Conservation (phyloP, 2,797 vertebrate genomes). For the Sebastolobus altivelis region DNA sequence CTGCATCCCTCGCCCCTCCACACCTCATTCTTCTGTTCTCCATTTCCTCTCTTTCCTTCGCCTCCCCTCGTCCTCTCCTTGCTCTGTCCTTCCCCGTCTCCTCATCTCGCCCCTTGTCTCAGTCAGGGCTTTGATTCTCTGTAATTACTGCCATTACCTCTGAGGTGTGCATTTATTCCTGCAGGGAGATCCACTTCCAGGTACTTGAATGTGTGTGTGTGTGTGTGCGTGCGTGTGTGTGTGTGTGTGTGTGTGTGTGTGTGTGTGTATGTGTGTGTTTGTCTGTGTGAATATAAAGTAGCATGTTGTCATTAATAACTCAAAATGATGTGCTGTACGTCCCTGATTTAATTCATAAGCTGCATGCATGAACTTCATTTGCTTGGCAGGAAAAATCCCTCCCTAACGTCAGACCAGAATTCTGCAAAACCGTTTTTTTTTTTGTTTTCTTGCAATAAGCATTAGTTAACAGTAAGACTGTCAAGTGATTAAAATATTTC, state of each 20-base stretch:
- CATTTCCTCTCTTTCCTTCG: background rate
- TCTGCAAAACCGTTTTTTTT: background rate
- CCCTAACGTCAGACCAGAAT: background rate
- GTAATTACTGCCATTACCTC: conserved; percentile 43
- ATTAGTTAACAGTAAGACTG: too few species aligned
- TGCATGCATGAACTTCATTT: conserved; percentile 4
- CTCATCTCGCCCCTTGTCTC: conserved; percentile 4
- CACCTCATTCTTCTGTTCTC: background rate
- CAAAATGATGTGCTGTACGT: background rate
- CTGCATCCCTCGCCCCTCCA: background rate
- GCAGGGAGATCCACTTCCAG: conserved; percentile 20
- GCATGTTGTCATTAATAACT: conserved; percentile 7
- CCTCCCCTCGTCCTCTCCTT: conserved; percentile 7
- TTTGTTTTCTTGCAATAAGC: too few species aligned
- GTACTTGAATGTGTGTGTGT: background rate
- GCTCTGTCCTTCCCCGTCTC: conserved; percentile 14
- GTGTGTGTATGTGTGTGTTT: background rate
- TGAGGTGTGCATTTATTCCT: conserved; percentile 34
- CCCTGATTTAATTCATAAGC: conserved; percentile 2
- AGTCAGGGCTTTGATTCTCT: conserved; percentile 18
- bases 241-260: background rate
- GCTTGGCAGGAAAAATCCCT: too few species aligned
- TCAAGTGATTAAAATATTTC: too few species aligned
- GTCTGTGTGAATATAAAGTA: background rate
- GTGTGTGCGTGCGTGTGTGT: background rate